phyloP scores from a whole-genome alignment of 2,888 invertebrate genomes.

The Orthosia gracilis region DNA sequence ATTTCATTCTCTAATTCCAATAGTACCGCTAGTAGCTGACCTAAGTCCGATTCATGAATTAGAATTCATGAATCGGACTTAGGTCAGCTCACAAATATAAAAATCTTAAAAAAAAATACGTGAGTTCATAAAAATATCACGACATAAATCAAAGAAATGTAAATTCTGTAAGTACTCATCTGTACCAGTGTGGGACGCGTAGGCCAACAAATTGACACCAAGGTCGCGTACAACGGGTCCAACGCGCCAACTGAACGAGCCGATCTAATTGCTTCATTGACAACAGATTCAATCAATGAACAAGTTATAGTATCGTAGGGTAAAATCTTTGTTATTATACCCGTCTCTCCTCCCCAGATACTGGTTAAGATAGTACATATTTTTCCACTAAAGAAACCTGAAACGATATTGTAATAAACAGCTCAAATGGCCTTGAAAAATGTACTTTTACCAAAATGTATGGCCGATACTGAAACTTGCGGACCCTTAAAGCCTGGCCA shows the following conservation, averaged over 20 bases:
- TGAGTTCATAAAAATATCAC: background rate
- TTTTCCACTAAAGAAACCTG: background rate
- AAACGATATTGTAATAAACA: background rate
- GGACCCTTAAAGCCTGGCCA: background rate
- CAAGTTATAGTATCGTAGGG: background rate
- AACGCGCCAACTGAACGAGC: constrained; percentile 21
- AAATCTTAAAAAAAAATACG: background rate
- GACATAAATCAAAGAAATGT: background rate
- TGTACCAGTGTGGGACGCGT: background rate
- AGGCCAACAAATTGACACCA: constrained; percentile 38
- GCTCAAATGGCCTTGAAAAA: background rate
- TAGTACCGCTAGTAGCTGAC: no score
- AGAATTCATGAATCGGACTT: no score
- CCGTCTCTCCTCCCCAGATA: no score
- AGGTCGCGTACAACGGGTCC: constrained; percentile 25
- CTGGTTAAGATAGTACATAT: no score
- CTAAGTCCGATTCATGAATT: no score
- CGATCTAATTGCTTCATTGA: constrained; percentile 49
- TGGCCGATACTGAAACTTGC: background rate
- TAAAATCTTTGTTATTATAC: background rate
- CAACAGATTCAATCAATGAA: constrained; percentile 13
- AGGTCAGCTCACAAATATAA: no score
- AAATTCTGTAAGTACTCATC: constrained; percentile 4
- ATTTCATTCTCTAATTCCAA: no score
- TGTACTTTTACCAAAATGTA: background rate